Base-by-base conservation (phyloP, 1,140 invertebrate genomes). In the Hesperophylax magnus region DNA sequence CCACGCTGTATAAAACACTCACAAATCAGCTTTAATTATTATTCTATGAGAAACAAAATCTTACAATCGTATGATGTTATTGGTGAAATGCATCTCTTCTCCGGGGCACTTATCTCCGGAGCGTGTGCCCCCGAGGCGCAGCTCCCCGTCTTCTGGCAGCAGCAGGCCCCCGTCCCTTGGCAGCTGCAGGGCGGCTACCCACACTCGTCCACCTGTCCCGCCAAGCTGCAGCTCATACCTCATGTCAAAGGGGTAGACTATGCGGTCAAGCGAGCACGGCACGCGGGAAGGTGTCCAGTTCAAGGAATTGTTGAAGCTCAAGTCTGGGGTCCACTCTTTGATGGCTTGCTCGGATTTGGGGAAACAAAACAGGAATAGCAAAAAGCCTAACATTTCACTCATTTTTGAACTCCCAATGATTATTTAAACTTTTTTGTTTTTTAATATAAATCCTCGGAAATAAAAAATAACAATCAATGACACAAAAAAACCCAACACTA, bases 251-350 rank as follows among this genome's bases (percentile, higher is more conserved):
- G 78, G 78, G 39, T 74, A 63, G 7, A 80, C 60, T 11, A 61
- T 53, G 11, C 69, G 69, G 24, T 80, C 78, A 4, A 18, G 6
- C 2, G 54, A 39, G 22, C 78, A 80, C 9, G 78, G 78, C 6
- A 53, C 67, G 0, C 67, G 31, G 18, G 17, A 7, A 8, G 27
- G 47, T 3, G 17, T 47, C 78, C 78, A 80, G 69, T 65, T 80
- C 54, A 8, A 5, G 2, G 27, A n/a, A 34, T 31, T 39, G n/a
- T 75, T 58, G 18, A 74, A 75, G 17, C 34, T 80, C 20, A 27
- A 20, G 69, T 39, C 18, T 17, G 27, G 78, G 2, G 52, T 11
- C 78, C 78, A 80, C 22, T 8, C 24, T 39, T 71, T 79, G 20
- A 9, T 17, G 22, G 27, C 20, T 17, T 65, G 61, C 6, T 65